Base-by-base conservation (phyloP, 2,888 invertebrate species). In the Sericinus montela region DNA sequence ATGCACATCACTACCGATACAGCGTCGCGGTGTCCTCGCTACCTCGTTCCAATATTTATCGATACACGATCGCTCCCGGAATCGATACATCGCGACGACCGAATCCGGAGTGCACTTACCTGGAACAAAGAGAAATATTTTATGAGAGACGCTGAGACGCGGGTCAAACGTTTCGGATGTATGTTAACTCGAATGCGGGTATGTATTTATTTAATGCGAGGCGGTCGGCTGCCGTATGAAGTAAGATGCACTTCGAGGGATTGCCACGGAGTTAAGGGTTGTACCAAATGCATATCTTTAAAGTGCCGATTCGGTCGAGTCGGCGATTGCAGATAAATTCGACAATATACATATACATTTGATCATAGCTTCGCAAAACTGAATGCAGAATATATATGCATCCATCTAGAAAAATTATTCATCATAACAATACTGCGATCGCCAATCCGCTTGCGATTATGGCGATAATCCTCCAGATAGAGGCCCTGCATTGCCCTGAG, bases 111-210 rank as follows among this genome's bases (percentile, higher is more conserved):
- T 36, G 36, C 16, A 36, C 36, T 36, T 36, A 36, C 36, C 36
- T 36, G 36, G 36, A 36, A 36, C 36, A 36, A 36, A 36, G 15
- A 36, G 36, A 36, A 36, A 36, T 36, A 15, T 36, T 36, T 36
- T 36, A 36, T 36, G 36, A 36, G 36, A 36, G n/a, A 36, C 36
- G 36, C 15, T 15, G 16, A 36, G 16, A 36, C 36, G 2, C 3
- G 15, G 16, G 36, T 36, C 36, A 19, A 36, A 36, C n/a, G 36
- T 36, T 36, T 36, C 36, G 36, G 10, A 10, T 32, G 13, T 6
- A 32, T 32, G 32, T 32, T 32, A 32, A 32, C 6, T 11, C 30
- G 11, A 8, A 30, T 11, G 3, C 11, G 30, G 11, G n/a, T 30
- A 30, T 11, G 30, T n/a, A 30, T 30, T 30, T 11, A 10, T 30